Conservation (phyloP, 2,888 invertebrate species). For the Merodon equestris region DNA sequence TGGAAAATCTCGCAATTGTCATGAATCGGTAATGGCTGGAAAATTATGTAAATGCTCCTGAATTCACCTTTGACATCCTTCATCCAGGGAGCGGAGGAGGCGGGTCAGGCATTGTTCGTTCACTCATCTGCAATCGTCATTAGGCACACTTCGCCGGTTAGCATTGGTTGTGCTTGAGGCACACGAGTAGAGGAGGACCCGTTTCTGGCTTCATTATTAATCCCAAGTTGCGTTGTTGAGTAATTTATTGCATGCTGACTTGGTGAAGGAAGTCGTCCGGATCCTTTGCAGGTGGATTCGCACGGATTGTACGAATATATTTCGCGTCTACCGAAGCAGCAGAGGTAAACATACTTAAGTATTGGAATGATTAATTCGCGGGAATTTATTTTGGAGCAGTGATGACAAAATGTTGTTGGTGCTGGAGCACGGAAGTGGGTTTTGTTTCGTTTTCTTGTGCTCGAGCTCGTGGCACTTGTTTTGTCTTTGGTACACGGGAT, state of each 20-base stretch:
- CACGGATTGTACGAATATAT: no score
- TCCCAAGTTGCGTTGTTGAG: constrained; percentile 54
- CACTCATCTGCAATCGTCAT: constrained; percentile 45
- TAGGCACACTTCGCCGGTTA: constrained; percentile 35
- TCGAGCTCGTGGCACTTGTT: constrained; percentile 34
- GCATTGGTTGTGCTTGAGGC: neutral
- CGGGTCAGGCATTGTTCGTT: constrained; percentile 13
- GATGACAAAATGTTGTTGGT: constrained; percentile 15
- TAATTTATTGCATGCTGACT: constrained; percentile 64
- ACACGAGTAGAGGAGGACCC: constrained; percentile 37
- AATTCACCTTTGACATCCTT: constrained; percentile 54
- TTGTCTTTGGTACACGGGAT: constrained; percentile 36
- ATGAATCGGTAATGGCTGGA: constrained; percentile 67
- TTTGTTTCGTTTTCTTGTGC: constrained; percentile 25
- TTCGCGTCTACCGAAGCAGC: constrained; percentile 21
- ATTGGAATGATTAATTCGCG: constrained; percentile 64
- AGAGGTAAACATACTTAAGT: constrained; percentile 47
- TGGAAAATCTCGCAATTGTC: constrained; percentile 66
- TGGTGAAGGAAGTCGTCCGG: constrained; percentile 27
- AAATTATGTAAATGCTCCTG: constrained; percentile 64
- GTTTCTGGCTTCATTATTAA: constrained; percentile 61
- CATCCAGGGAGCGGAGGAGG: constrained; percentile 26
- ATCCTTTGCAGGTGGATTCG: constrained; percentile 34
- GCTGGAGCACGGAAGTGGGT: constrained; percentile 45
- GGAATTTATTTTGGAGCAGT: constrained; percentile 54